phyloP scores from a whole-genome alignment of 2,113 vertebrate species.

The Mesoclemmys tuberculata region DNA sequence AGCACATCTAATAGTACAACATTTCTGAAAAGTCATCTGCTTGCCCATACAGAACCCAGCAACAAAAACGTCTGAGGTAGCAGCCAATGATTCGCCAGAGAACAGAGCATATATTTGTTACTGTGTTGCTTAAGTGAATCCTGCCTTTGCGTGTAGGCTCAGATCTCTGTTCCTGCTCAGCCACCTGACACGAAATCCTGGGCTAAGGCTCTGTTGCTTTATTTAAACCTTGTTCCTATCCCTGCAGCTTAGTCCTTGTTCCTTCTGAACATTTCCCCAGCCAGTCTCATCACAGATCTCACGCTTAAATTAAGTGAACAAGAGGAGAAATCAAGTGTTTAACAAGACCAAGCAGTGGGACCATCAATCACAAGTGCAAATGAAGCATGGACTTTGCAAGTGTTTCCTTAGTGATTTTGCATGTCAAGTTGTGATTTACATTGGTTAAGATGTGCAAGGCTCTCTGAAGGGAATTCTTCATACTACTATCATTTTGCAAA shows the following conservation, averaged over 20 bases:
- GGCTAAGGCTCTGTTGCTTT: neutral
- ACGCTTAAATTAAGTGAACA: constrained; percentile 8
- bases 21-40: neutral
- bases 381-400: neutral
- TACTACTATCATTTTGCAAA: neutral
- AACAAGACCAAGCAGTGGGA: neutral
- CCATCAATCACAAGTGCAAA: neutral
- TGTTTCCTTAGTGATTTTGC: neutral
- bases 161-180: neutral
- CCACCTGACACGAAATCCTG: neutral
- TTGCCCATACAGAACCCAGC: neutral
- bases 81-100: neutral
- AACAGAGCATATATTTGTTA: rapidly evolving
- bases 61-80: neutral
- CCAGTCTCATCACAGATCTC: neutral
- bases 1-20: neutral
- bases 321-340: neutral
- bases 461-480: neutral
- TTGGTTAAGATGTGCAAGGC: neutral
- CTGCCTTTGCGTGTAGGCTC: neutral
- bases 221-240: neutral
- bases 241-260: neutral
- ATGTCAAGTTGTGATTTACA: neutral
- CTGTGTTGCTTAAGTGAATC: neutral
- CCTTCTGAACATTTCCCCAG: neutral